Evolutionary conservation across 2,797 vertebrate genomes (phyloP), one percentile per base, ranked within the genome.

Genomic region (Anolis apletophallus): DNA sequence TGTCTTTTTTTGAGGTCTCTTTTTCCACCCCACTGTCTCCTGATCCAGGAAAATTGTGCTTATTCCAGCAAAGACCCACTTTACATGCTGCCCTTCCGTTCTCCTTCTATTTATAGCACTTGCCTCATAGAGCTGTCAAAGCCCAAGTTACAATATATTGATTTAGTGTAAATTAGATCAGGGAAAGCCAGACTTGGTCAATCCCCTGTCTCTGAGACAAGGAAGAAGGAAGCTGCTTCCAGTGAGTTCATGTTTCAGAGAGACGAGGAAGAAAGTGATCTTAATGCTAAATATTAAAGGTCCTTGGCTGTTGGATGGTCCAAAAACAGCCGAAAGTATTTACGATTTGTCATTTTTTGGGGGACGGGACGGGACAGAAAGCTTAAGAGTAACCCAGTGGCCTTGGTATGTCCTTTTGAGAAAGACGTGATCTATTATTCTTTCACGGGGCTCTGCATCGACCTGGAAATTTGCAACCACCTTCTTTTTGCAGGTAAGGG

Each of bases 131-230:
- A 90, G 14, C 71, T 92, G 67, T 74, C 89, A 93, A 55, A 46
- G 88, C 89, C 87, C 89, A 86, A 34, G 54, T 80, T 92, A 86
- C 89, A 93, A 90, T 91, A 87, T 95, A 95, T 69, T 93, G 94
- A 93, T 92, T 94, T 92, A 72, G 88, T 93, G 93, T 86, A 94
- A 93, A 92, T 93, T 84, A 91, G 86, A 80, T 79, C 36, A 54
- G 54, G 67, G 29, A 5, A 91, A 92, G 84, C 34, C 90, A 92
- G 87, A 93, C 88, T 84, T 88, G 71, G 88, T 86, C 89, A 83
- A 81, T 90, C 88, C 92, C 90, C 89, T 91, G 88, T 94, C 92
- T 93, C 57, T 79, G 86, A 89, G 86, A 46, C 32, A 1, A 64
- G 76, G 86, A 89, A 85, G 32, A 91, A 87, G 77, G 68, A 90